A percentile compares a stretch with the other conserved stretches of the same genome.
phyloP scores from a whole-genome alignment of 2,888 invertebrate genomes.

The Hirtodrosophila histrioides region DNA sequence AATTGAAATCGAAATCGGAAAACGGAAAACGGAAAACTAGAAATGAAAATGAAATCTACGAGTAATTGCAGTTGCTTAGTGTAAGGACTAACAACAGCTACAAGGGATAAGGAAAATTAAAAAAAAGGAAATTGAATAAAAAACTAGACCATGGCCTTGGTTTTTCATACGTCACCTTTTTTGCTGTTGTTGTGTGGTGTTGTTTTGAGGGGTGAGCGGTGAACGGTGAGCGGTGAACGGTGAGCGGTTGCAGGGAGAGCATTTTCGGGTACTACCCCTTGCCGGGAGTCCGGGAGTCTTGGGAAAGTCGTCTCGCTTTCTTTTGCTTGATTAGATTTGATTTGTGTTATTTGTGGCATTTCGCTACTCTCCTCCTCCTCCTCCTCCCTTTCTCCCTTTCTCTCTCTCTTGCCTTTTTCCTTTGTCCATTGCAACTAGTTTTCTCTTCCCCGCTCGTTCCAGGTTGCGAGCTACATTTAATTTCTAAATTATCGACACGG shows the following conservation, averaged over 20 bases:
- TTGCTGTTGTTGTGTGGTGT: conserved; percentile 20
- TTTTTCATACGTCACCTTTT: conserved; percentile 12
- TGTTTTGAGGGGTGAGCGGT: conserved; percentile 50
- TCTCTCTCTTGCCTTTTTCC: background rate
- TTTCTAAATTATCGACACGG: conserved; percentile 74
- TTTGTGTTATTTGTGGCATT: conserved; percentile 79
- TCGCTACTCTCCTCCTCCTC: conserved; percentile 26
- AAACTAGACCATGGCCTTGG: conserved; percentile 69
- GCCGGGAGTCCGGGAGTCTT: conserved; percentile 26
- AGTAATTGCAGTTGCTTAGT: conserved; percentile 68
- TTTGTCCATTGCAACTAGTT: background rate
- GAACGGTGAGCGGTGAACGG: conserved; percentile 62
- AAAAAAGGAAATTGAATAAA: conserved; percentile 15
- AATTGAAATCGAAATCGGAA: conserved; percentile 53
- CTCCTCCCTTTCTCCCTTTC: background rate
- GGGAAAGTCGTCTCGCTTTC: conserved; percentile 63
- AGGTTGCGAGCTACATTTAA: conserved; percentile 65
- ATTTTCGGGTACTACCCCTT: conserved; percentile 37
- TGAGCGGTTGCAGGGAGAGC: conserved; percentile 4
- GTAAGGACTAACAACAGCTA: conserved; percentile 32
- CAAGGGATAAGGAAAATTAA: conserved; percentile 19
- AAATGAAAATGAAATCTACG: conserved; percentile 43
- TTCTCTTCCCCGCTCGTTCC: background rate
- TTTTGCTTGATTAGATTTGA: conserved; percentile 74
- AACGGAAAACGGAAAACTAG: conserved; percentile 33